phyloP scores from a whole-genome alignment of 2,113 vertebrate genomes.

The Aptenodytes forsteri region DNA sequence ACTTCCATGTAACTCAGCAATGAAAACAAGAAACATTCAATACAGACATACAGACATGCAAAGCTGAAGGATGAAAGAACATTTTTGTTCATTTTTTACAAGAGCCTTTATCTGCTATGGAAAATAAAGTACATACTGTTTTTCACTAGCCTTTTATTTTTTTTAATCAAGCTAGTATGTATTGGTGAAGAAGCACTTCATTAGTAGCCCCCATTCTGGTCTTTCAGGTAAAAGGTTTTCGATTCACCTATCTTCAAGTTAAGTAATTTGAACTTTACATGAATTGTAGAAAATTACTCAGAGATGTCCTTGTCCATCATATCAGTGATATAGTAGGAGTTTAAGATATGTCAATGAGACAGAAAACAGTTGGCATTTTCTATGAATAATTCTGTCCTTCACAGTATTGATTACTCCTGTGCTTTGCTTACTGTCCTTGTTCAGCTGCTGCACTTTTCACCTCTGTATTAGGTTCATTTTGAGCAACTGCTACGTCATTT shows the following conservation, averaged over 20 bases:
- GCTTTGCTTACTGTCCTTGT: background rate
- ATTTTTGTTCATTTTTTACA: background rate
- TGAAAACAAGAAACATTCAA: background rate
- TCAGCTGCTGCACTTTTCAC: background rate
- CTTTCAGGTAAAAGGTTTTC: background rate
- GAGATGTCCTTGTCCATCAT: background rate
- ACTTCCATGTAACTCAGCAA: background rate
- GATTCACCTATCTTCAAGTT: background rate
- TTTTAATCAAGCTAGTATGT: background rate
- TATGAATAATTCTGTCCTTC: background rate
- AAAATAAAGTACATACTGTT: background rate
- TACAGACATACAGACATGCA: background rate
- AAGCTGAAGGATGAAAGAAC: background rate
- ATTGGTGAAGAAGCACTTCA: background rate
- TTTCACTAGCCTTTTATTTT: background rate
- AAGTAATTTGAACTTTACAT: constrained; percentile 6
- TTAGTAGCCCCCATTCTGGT: background rate
- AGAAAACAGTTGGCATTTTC: background rate
- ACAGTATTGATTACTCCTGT: background rate
- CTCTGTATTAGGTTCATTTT: background rate
- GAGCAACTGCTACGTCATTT: background rate
- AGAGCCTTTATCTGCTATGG: background rate
- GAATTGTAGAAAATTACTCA: background rate
- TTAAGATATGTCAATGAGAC: background rate
- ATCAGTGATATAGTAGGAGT: background rate